Conservation (phyloP, 2,888 invertebrate species). For the Idaea straminata region DNA sequence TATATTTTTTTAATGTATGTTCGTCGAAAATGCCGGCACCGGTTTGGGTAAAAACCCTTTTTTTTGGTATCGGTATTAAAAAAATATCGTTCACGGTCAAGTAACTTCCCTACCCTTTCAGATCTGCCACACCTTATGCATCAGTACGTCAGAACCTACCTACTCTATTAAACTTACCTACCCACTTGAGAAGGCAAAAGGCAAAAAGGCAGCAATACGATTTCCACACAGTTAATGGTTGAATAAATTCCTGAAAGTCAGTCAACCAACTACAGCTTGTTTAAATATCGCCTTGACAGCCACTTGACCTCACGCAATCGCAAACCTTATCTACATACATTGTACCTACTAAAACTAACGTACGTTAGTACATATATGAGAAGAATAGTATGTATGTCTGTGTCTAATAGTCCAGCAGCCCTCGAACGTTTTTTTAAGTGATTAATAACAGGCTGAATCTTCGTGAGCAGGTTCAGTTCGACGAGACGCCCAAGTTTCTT, state of each 20-base stretch:
- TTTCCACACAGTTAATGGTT: not conserved
- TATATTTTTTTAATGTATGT: no score
- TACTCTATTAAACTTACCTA: not conserved
- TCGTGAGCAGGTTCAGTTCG: no score
- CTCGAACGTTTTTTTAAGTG: no score
- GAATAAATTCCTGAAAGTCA: conserved; percentile 19
- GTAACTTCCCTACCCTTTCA: not conserved
- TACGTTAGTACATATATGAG: not conserved
- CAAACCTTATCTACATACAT: not conserved
- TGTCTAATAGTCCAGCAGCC: no score
- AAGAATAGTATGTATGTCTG: not conserved
- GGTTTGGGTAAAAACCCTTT: no score
- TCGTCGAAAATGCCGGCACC: no score
- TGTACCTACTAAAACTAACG: not conserved
- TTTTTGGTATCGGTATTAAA: not conserved
- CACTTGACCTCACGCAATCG: conserved; percentile 6
- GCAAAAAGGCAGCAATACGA: not conserved
- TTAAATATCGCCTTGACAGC: not conserved
- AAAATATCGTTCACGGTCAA: not conserved
- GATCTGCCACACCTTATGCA: not conserved
- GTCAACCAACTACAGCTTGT: conserved; percentile 10
- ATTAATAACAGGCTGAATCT: no score
- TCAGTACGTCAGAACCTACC: no score
- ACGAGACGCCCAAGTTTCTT: no score
- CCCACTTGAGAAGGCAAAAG: not conserved